Conservation (phyloP, 2,888 invertebrate species). For the Chrysolina haemoptera region DNA sequence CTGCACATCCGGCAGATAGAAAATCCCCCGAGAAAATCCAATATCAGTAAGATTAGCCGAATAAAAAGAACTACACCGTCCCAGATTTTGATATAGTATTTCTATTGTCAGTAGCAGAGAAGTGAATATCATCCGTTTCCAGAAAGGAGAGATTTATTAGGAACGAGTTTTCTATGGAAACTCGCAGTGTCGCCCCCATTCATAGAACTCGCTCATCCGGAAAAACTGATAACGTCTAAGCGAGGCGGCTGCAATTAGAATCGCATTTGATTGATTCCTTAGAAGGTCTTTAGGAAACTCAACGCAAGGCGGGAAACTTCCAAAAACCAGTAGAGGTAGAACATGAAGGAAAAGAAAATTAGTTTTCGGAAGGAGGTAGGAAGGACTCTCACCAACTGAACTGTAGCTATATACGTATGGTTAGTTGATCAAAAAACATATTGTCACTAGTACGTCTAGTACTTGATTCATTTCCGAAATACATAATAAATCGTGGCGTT, state of each 20-base stretch:
- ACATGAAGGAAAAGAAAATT: background rate
- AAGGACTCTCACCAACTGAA: too few species aligned
- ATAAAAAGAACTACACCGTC: conserved; percentile 40
- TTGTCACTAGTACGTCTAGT: too few species aligned
- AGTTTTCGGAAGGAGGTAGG: too few species aligned
- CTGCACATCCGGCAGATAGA: background rate
- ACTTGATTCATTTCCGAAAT: too few species aligned
- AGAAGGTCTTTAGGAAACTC: conserved; percentile 34
- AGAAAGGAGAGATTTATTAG: conserved; percentile 55
- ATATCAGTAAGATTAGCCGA: conserved; percentile 27
- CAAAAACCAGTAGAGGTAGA: conserved; percentile 14
- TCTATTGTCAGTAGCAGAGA: conserved; percentile 50
- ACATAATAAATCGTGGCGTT: too few species aligned
- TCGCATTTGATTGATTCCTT: conserved; percentile 55
- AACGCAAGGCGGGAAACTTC: background rate
- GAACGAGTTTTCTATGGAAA: conserved; percentile 48
- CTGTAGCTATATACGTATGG: too few species aligned
- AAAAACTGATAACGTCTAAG: conserved; percentile 63
- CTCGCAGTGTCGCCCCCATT: conserved; percentile 56
- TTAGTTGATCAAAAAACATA: too few species aligned
- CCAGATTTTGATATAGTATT: conserved; percentile 52
- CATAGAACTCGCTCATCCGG: conserved; percentile 54
- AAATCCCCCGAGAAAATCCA: conserved; percentile 17
- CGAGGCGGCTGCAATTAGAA: conserved; percentile 52
- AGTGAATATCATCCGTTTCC: conserved; percentile 54